Evolutionary conservation across 2,113 vertebrate genomes (phyloP).

Genomic region (Maccullochella peelii): DNA sequence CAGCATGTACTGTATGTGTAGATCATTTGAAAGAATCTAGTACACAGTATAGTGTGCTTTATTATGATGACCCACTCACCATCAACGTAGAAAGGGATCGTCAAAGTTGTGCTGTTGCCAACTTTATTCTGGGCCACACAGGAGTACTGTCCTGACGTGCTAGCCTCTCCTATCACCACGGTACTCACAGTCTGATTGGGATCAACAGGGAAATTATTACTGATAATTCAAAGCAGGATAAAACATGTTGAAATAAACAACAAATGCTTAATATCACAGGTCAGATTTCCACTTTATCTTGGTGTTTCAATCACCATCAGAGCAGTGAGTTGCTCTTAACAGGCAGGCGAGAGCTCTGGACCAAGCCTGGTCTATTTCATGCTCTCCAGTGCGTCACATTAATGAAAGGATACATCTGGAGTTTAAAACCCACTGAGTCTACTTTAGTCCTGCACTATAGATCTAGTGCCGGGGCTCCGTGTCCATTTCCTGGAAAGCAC

Average conservation of each 20-base stretch:
- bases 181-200: constrained; percentile 85
- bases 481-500: constrained; percentile 71
- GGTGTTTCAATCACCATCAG: constrained; percentile 18
- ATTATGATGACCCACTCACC: constrained; percentile 80
- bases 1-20: constrained; percentile 43
- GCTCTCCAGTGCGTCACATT: constrained; percentile 50
- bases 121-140: constrained; percentile 85
- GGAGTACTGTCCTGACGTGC: constrained; percentile 83
- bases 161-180: constrained; percentile 78
- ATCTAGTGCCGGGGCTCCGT: constrained; percentile 14
- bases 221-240: constrained; percentile 17
- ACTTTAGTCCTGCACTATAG: constrained; percentile 36
- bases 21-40: constrained; percentile 46
- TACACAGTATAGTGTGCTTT: constrained; percentile 15
- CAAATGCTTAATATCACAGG: constrained; percentile 17
- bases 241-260: neutral
- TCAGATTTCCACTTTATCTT: constrained; percentile 7
- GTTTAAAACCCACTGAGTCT: constrained; percentile 59
- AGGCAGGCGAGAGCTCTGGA: constrained; percentile 38
- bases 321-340: constrained; percentile 25
- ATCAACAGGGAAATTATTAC: constrained; percentile 13
- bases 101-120: constrained; percentile 72
- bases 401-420: constrained; percentile 79
- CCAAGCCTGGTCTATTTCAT: constrained; percentile 48
- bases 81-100: constrained; percentile 85